A percentile compares a stretch with the other conserved stretches of the same genome.
phyloP scores from a whole-genome alignment of 2,797 vertebrate genomes.

The Phoebastria nigripes region DNA sequence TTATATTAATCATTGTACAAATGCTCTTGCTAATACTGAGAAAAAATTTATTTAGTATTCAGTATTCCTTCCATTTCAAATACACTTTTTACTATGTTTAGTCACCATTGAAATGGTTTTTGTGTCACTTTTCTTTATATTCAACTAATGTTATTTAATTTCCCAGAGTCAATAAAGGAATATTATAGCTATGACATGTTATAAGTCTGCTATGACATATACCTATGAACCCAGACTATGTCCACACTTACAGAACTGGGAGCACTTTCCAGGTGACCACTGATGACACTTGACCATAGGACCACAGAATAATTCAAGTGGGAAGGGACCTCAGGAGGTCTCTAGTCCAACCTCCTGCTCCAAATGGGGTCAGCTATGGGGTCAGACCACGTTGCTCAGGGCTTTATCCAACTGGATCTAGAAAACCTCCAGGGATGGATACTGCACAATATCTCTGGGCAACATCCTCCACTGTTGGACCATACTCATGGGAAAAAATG shows the following conservation, averaged over 20 bases:
- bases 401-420: neutral
- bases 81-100: neutral
- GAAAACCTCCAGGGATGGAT: neutral
- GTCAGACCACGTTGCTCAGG: neutral
- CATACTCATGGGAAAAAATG: neutral
- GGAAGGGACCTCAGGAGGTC: neutral
- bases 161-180: neutral
- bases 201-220: neutral
- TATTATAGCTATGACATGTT: neutral
- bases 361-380: neutral
- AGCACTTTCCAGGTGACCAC: neutral
- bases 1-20: neutral
- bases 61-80: neutral
- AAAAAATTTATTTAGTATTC: neutral
- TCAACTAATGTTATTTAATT: neutral
- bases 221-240: neutral
- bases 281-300: neutral
- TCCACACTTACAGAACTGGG: neutral
- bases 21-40: neutral
- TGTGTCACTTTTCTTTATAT: neutral
- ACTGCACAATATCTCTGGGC: neutral
- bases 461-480: neutral
- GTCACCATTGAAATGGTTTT: neutral
- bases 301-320: neutral
- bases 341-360: neutral